Percentiles rank a stretch among this genome's conserved stretches.
Conservation (phyloP, 2,888 invertebrate species). For the Lycaena phlaeas region DNA sequence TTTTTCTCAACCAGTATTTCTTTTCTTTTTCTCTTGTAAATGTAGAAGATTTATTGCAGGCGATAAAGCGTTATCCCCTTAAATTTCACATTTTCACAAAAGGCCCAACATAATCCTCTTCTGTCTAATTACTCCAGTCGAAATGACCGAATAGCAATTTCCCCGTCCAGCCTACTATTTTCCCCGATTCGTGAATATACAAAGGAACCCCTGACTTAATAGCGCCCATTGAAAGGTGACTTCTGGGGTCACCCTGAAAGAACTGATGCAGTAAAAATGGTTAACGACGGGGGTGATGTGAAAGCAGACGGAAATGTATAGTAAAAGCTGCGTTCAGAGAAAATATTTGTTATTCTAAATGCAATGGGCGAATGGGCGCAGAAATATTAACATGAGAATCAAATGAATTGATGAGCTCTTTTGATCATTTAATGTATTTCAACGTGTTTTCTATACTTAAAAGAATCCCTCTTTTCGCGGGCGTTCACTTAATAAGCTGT, state of each 20-base stretch:
- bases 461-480: too few relatives aligned
- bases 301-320: conserved; percentile 33
- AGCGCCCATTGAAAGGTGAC: conserved; percentile 35
- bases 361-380: conserved; percentile 22
- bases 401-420: conserved; percentile 9
- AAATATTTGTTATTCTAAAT: conserved; percentile 17
- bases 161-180: conserved; percentile 27
- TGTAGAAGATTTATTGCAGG: background rate
- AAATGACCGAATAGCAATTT: conserved; percentile 39
- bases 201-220: conserved; percentile 37
- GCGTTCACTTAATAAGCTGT: too few relatives aligned
- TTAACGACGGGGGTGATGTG: conserved; percentile 32
- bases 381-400: conserved; percentile 20
- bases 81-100: background rate
- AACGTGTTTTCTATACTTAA: background rate
- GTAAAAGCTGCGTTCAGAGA: conserved; percentile 20
- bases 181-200: conserved; percentile 32
- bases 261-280: conserved; percentile 29
- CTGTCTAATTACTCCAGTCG: conserved; percentile 20
- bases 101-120: background rate
- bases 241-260: conserved; percentile 34
- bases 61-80: background rate
- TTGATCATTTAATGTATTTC: conserved; percentile 13
- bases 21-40: background rate
- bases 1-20: background rate